These are phyloP conservation scores for Chelonus insularis DNA, from an alignment of 1,140 invertebrate genomes.

Conservation along the genomic window DNA sequence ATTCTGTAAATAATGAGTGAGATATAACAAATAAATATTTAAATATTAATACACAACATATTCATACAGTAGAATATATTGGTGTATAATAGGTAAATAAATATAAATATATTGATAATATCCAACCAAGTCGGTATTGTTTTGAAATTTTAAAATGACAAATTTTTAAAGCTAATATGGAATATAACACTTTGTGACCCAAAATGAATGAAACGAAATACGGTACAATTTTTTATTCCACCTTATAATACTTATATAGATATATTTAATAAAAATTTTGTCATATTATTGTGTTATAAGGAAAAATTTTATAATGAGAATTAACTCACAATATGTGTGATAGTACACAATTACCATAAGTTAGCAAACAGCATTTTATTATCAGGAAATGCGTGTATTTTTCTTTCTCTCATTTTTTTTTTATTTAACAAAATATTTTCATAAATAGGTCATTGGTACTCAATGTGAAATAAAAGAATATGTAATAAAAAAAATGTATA, in stretches of 20 bases:
- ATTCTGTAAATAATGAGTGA: conserved; percentile 6
- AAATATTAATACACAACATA: not conserved
- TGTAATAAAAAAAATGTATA: not conserved
- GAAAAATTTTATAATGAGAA: too few species aligned
- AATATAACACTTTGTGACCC: not conserved
- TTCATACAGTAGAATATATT: conserved; percentile 9
- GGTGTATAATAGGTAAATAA: conserved; percentile 4
- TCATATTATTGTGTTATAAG: too few species aligned
- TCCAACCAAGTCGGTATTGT: conserved; percentile 3
- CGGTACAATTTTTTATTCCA: conserved; percentile 1
- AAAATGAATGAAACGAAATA: not conserved
- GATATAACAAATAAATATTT: not conserved
- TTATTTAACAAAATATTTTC: conserved; percentile 12
- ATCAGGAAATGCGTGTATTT: not conserved
- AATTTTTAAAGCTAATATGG: conserved; percentile 10
- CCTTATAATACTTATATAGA: too few species aligned
- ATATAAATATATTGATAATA: not conserved
- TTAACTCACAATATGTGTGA: too few species aligned
- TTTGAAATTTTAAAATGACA: conserved; percentile 11
- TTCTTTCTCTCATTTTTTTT: not conserved
- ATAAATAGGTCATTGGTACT: conserved; percentile 10
- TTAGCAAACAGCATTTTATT: too few species aligned
- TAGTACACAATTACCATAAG: too few species aligned
- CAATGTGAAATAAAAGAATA: conserved; percentile 9
- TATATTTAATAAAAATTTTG: too few species aligned